These are phyloP conservation scores for Sprattus sprattus DNA, from an alignment of 2,113 vertebrate species.

Conservation along the genomic window DNA sequence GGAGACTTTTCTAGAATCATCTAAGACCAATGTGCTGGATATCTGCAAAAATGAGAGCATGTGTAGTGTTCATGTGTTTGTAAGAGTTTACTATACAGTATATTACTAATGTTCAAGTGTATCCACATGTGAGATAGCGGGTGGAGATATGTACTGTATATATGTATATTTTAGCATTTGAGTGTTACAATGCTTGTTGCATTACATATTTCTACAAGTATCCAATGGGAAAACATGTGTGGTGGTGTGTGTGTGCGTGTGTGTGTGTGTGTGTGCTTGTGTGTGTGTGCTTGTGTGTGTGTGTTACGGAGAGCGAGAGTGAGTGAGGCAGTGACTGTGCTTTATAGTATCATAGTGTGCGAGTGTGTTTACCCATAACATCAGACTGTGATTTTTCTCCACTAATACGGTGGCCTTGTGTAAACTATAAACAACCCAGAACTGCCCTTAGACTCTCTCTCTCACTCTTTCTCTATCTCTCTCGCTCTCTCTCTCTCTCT, in stretches of 20 bases:
- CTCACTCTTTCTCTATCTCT: not conserved
- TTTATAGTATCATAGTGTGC: constrained; percentile 33
- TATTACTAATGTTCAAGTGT: no score
- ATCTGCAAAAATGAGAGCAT: no score
- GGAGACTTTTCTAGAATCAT: no score
- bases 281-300: constrained; percentile 5
- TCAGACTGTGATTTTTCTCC: constrained; percentile 40
- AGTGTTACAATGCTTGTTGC: not conserved
- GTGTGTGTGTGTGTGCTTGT: not conserved
- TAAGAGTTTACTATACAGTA: no score
- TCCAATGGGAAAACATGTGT: not conserved
- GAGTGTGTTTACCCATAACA: constrained; percentile 45
- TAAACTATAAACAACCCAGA: constrained; percentile 48
- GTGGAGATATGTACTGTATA: no score
- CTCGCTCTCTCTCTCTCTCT: constrained; percentile 31
- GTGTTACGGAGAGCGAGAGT: not conserved
- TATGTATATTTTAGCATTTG: not conserved
- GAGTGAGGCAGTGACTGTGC: constrained; percentile 9
- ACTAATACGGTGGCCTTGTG: constrained; percentile 42
- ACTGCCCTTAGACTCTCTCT: constrained; percentile 17
- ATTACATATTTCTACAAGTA: not conserved
- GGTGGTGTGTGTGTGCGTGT: not conserved
- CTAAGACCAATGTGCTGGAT: no score
- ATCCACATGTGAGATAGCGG: no score
- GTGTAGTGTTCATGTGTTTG: no score